phyloP scores from a whole-genome alignment of 2,113 vertebrate species.

The Phycodurus eques region DNA sequence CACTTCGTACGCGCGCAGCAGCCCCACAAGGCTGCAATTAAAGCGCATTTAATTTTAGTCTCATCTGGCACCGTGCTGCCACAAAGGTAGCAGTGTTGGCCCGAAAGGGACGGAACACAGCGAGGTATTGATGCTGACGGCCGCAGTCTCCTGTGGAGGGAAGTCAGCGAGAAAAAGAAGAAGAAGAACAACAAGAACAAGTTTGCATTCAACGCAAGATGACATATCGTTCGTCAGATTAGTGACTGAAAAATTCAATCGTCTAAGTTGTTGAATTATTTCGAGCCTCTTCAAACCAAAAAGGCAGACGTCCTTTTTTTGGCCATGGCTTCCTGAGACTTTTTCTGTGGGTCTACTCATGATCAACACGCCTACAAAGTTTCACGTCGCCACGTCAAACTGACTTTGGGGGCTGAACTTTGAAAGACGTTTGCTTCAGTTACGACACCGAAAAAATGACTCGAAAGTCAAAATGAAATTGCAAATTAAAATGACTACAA shows the following conservation, averaged over 20 bases:
- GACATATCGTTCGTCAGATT: background rate
- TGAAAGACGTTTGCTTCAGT: background rate
- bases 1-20: conserved; percentile 9
- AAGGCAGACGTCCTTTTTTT: background rate
- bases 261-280: background rate
- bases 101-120: conserved; percentile 38
- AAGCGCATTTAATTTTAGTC: conserved; percentile 61
- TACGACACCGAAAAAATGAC: too few species aligned
- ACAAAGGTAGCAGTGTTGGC: conserved; percentile 67
- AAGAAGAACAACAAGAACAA: conserved; percentile 20
- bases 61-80: conserved; percentile 49
- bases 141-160: conserved; percentile 2
- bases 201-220: background rate
- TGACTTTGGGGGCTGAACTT: background rate
- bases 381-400: background rate
- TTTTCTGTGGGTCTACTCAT: background rate
- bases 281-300: background rate
- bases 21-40: conserved; percentile 44
- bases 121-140: conserved; percentile 49
- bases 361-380: background rate
- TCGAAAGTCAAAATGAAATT: too few species aligned
- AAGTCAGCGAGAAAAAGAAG: conserved; percentile 12
- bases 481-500: too few species aligned
- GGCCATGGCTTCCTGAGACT: background rate
- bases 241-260: background rate